Evolutionary conservation across 2,797 vertebrate genomes (phyloP).

Genomic region (Clarias platycephalus): DNA sequence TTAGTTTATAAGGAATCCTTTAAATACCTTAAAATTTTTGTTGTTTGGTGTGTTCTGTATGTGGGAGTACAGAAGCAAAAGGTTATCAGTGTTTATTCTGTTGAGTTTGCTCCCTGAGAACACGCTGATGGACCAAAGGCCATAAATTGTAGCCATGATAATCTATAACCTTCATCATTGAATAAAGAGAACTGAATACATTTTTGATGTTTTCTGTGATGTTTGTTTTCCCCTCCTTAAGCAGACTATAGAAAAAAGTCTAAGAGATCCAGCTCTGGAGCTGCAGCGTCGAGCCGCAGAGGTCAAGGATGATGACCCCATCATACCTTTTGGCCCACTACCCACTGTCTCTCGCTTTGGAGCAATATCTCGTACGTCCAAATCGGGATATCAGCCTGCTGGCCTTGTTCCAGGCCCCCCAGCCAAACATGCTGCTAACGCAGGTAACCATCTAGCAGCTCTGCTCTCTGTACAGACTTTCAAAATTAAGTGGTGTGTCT

Average conservation of each 20-base stretch:
- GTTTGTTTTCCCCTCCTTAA: neutral
- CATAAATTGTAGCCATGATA: neutral
- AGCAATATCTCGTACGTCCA: slow-evolving; percentile 94
- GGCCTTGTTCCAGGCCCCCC: slow-evolving; percentile 85
- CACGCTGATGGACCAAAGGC: slow-evolving; percentile 44
- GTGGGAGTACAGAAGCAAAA: slow-evolving; percentile 29
- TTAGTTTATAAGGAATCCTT: neutral
- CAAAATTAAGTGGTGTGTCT: neutral
- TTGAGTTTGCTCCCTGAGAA: slow-evolving; percentile 19
- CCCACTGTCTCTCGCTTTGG: slow-evolving; percentile 97
- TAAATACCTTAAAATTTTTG: neutral
- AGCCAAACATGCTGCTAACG: slow-evolving; percentile 72
- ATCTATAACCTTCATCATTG: neutral
- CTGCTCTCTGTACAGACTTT: neutral
- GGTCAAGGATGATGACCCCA: slow-evolving; percentile 92
- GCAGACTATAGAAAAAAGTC: slow-evolving; percentile 83
- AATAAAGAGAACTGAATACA: neutral
- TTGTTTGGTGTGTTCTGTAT: neutral
- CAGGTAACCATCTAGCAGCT: slow-evolving; percentile 60
- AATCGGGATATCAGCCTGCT: slow-evolving; percentile 89
- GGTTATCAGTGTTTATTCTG: slow-evolving; percentile 48
- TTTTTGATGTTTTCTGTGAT: neutral
- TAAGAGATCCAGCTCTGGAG: slow-evolving; percentile 86
- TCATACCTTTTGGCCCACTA: slow-evolving; percentile 95
- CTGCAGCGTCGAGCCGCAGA: slow-evolving; percentile 87